Percentiles rank a stretch among this genome's conserved stretches.
These are phyloP conservation scores for Aporophyla nigra DNA, from an alignment of 2,888 invertebrate species.

Conservation along the genomic window DNA sequence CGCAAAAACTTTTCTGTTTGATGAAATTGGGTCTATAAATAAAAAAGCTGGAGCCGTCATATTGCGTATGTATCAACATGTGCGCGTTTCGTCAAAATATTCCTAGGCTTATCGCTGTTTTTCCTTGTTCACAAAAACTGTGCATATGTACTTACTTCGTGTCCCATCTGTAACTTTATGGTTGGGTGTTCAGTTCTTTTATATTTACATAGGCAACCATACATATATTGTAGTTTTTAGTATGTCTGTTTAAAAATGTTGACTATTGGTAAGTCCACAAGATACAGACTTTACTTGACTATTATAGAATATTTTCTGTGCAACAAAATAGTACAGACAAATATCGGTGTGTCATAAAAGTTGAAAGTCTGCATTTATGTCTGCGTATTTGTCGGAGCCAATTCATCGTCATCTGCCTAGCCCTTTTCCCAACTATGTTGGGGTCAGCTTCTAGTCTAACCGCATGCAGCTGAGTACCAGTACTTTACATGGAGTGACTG, in stretches of 20 bases:
- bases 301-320: too few species aligned
- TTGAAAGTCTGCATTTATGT: too few species aligned
- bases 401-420: too few species aligned
- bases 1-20: constrained; percentile 75
- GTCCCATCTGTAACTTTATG: constrained; percentile 49
- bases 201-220: constrained; percentile 4
- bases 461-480: too few species aligned
- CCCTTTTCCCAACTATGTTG: too few species aligned
- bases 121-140: constrained; percentile 50
- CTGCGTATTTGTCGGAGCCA: too few species aligned
- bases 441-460: too few species aligned
- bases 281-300: too few species aligned
- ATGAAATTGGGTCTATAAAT: constrained; percentile 75
- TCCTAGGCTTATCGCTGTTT: constrained; percentile 42
- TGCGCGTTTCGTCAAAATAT: constrained; percentile 56
- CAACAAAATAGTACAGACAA: too few species aligned
- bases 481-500: too few species aligned
- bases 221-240: not conserved
- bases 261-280: too few species aligned
- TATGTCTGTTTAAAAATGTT: not conserved
- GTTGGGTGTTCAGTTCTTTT: constrained; percentile 33
- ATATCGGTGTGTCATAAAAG: too few species aligned
- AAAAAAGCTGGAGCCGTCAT: constrained; percentile 65
- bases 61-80: constrained; percentile 64
- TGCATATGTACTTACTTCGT: constrained; percentile 18